Percentiles rank a stretch among this genome's conserved stretches.
Evolutionary conservation across 2,888 invertebrate species (phyloP).

Genomic region (Urechis unicinctus): DNA sequence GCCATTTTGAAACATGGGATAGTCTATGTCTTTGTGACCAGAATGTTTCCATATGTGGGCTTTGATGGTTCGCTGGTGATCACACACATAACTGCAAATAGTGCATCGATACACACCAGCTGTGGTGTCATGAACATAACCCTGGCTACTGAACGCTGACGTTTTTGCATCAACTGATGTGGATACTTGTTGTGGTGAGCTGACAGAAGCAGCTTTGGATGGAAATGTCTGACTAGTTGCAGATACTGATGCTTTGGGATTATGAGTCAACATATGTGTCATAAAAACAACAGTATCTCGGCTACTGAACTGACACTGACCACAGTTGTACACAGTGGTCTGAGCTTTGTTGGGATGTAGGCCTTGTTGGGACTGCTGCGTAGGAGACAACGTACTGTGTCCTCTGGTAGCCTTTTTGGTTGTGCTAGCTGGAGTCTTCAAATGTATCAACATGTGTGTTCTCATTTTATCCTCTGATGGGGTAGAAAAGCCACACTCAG

Average conservation of each 20-base stretch:
- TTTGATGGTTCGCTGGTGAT: slow-evolving; percentile 45
- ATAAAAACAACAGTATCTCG: slow-evolving; percentile 33
- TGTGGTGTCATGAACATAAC: slow-evolving; percentile 10
- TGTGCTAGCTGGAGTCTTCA: too few relatives aligned
- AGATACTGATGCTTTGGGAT: slow-evolving; percentile 1
- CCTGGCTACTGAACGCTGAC: neutral
- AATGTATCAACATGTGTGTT: neutral
- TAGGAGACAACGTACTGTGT: too few relatives aligned
- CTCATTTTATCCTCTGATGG: neutral
- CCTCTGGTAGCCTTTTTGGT: too few relatives aligned
- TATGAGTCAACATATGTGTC: slow-evolving; percentile 33
- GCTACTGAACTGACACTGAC: slow-evolving; percentile 33
- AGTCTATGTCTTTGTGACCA: slow-evolving; percentile 43
- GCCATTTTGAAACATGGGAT: slow-evolving; percentile 47
- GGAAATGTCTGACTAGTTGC: slow-evolving; percentile 6
- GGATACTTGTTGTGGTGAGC: slow-evolving; percentile 2
- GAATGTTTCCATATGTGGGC: slow-evolving; percentile 50
- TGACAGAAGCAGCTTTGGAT: too few relatives aligned
- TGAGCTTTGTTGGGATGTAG: neutral
- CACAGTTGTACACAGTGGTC: slow-evolving; percentile 26
- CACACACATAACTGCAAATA: slow-evolving; percentile 45
- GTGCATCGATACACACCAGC: slow-evolving; percentile 38
- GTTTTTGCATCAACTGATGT: slow-evolving; percentile 1
- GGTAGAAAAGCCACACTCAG: slow-evolving; percentile 5
- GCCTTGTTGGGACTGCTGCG: too few relatives aligned